Percentiles rank a stretch among this genome's conserved stretches.
Evolutionary conservation across 1,140 invertebrate genomes (phyloP).

Genomic region (Papilio xuthus): DNA sequence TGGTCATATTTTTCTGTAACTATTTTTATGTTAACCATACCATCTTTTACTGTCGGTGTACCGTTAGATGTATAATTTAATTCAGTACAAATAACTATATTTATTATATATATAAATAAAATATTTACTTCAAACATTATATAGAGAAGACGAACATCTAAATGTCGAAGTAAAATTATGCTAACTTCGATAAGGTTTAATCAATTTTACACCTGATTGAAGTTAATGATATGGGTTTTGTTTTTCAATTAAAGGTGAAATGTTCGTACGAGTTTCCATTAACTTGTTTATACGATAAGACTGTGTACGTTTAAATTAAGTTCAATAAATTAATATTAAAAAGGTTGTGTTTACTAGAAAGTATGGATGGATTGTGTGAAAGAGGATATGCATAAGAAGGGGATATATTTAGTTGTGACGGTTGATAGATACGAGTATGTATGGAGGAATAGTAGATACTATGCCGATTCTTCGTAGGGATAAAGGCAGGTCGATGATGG

Average conservation of each 20-base stretch:
- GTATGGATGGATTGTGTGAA: no score
- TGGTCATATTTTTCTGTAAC: not conserved
- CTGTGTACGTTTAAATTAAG: not conserved
- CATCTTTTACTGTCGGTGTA: not conserved
- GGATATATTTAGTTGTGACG: no score
- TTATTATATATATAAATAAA: not conserved
- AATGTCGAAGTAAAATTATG: not conserved
- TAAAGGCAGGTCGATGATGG: no score
- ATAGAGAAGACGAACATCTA: not conserved
- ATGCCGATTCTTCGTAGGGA: no score
- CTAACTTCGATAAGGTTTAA: not conserved
- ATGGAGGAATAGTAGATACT: no score
- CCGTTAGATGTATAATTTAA: not conserved
- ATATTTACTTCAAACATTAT: slow-evolving; percentile 2
- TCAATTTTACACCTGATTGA: not conserved
- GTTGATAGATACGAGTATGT: no score
- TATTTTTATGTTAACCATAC: not conserved
- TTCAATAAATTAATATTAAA: not conserved
- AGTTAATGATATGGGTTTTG: not conserved
- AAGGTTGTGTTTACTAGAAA: not conserved
- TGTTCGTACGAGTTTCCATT: not conserved
- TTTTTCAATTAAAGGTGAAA: not conserved
- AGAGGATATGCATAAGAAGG: no score
- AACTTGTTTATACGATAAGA: not conserved
- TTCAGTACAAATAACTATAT: not conserved